These are phyloP conservation scores for Octopus bimaculoides DNA, from an alignment of 1,140 invertebrate genomes.

Conservation along the genomic window DNA sequence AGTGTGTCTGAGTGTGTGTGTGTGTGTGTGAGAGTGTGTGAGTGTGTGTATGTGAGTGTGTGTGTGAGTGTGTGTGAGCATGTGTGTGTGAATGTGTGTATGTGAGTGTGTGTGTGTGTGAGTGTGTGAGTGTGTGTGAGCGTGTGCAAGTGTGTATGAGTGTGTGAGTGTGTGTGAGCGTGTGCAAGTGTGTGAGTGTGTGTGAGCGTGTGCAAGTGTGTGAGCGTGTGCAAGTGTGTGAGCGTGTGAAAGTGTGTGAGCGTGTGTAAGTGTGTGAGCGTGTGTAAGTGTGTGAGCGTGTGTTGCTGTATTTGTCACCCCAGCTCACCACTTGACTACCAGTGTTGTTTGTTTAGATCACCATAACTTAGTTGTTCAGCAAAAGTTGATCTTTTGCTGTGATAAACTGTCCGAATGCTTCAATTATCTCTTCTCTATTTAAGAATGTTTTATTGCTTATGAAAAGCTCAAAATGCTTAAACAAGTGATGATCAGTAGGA, in stretches of 20 bases:
- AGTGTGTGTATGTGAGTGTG: not conserved
- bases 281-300: not conserved
- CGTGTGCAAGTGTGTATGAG: not conserved
- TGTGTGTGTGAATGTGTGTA: not conserved
- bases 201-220: not conserved
- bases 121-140: not conserved
- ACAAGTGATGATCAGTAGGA: no score
- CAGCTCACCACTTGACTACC: no score
- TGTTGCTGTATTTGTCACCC: not conserved
- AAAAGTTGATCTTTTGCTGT: no score
- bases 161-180: not conserved
- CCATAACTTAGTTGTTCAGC: no score
- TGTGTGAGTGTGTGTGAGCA: not conserved
- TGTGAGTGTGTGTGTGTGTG: not conserved
- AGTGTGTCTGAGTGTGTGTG: not conserved
- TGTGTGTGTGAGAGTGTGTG: not conserved
- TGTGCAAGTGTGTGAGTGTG: not conserved
- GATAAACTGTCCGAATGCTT: no score
- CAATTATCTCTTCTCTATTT: no score
- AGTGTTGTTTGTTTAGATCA: no score
- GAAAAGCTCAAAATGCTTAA: no score
- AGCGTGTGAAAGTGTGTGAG: not conserved
- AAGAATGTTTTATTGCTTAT: no score
- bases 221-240: not conserved
- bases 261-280: not conserved